Percentiles rank a stretch among this genome's conserved stretches.
Evolutionary conservation across 2,113 vertebrate genomes (phyloP).

Genomic region (Epinephelus moara): DNA sequence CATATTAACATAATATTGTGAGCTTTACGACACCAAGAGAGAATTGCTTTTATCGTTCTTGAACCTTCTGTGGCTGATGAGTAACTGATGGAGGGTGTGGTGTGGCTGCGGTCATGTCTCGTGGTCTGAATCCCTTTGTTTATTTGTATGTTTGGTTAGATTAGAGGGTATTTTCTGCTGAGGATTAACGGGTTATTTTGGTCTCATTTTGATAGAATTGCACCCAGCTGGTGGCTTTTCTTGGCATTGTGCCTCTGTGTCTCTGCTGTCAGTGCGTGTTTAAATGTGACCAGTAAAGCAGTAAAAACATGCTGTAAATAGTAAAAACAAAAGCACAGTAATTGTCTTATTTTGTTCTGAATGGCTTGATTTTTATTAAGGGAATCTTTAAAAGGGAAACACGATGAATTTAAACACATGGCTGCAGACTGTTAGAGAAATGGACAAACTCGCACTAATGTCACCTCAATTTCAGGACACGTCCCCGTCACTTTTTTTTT

Average conservation of each 20-base stretch:
- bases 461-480: slow-evolving; percentile 8
- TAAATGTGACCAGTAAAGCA: not conserved
- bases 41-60: no score
- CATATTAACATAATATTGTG: not conserved
- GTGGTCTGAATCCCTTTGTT: slow-evolving; percentile 40
- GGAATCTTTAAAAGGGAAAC: not conserved
- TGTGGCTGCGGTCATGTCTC: not conserved
- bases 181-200: slow-evolving; percentile 46
- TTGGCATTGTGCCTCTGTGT: not conserved
- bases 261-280: not conserved
- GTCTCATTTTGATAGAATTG: slow-evolving; percentile 35
- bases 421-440: not conserved
- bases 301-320: not conserved
- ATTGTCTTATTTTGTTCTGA: not conserved
- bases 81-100: not conserved
- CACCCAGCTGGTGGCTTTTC: slow-evolving; percentile 28
- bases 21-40: not conserved
- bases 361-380: not conserved
- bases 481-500: not conserved
- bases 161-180: slow-evolving; percentile 44
- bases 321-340: not conserved
- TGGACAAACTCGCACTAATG: not conserved
- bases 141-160: slow-evolving; percentile 33
- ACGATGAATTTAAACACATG: not conserved
- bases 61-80: not conserved